phyloP scores from a whole-genome alignment of 2,113 vertebrate genomes.

The Prochilodus magdalenae region DNA sequence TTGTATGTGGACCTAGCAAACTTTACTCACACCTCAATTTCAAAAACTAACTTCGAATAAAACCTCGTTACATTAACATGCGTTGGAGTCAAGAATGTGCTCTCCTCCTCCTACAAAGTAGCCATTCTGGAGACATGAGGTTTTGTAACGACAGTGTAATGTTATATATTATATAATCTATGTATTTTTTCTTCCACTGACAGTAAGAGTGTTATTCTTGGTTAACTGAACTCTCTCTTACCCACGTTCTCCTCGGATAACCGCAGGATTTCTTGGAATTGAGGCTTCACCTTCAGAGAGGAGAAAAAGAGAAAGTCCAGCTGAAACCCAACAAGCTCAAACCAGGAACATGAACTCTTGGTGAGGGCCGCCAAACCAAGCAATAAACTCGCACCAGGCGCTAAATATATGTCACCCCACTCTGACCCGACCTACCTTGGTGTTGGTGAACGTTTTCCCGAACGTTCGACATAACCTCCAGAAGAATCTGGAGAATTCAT shows the following conservation, averaged over 20 bases:
- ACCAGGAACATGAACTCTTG: conserved; percentile 16
- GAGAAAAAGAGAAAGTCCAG: conserved; percentile 30
- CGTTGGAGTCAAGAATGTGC: too few species aligned
- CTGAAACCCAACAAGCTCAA: conserved; percentile 25
- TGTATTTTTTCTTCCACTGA: conserved; percentile 41
- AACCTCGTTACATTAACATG: too few species aligned
- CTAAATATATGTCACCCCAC: neutral
- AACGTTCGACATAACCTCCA: conserved; percentile 98
- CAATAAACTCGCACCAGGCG: neutral
- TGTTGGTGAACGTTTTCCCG: conserved; percentile 98
- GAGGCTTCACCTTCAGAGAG: conserved; percentile 90
- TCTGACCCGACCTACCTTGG: conserved; percentile 84
- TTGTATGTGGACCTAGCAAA: too few species aligned
- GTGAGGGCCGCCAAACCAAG: neutral
- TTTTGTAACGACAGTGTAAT: neutral
- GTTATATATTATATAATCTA: neutral
- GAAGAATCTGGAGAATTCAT: conserved; percentile 99
- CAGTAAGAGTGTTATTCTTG: conserved; percentile 48
- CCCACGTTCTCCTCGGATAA: conserved; percentile 98
- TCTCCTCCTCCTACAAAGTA: too few species aligned
- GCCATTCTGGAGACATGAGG: too few species aligned
- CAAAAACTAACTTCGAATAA: too few species aligned
- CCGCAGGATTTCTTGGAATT: conserved; percentile 97
- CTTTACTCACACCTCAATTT: too few species aligned
- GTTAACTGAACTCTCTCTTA: conserved; percentile 71